These are phyloP conservation scores for Teinopalpus imperialis DNA, from an alignment of 2,888 invertebrate species.

Conservation along the genomic window DNA sequence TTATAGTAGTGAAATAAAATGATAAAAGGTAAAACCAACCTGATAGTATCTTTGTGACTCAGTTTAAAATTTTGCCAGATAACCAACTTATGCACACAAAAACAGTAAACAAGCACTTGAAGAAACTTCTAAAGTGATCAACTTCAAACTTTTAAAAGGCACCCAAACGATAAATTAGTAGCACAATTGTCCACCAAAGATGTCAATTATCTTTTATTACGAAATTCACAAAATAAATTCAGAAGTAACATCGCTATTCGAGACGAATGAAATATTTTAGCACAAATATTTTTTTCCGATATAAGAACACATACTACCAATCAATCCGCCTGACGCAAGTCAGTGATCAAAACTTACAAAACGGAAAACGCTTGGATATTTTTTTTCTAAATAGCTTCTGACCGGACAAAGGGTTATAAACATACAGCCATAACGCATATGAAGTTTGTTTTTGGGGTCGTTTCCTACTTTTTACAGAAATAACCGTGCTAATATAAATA, in stretches of 20 bases:
- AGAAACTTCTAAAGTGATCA: conserved; percentile 47
- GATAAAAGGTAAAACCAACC: conserved; percentile 32
- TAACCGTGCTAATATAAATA: no score
- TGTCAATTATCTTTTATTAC: conserved; percentile 28
- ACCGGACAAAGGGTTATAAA: background rate
- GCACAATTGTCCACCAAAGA: conserved; percentile 35
- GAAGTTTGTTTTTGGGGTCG: no score
- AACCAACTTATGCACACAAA: conserved; percentile 33
- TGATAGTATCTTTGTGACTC: conserved; percentile 21
- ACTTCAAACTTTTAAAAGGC: conserved; percentile 59
- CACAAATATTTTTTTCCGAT: conserved; percentile 11
- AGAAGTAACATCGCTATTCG: conserved; percentile 20
- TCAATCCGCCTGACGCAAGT: conserved; percentile 28
- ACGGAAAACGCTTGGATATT: conserved; percentile 22
- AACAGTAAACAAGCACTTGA: conserved; percentile 43
- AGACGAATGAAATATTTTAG: conserved; percentile 9
- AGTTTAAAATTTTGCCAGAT: conserved; percentile 19
- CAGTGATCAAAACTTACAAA: conserved; percentile 30
- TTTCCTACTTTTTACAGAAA: no score
- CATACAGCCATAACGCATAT: conserved; percentile 13
- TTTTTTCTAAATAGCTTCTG: conserved; percentile 4
- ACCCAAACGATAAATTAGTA: conserved; percentile 44
- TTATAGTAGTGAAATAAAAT: background rate
- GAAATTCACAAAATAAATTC: conserved; percentile 36
- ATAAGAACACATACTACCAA: conserved; percentile 9